phyloP scores from a whole-genome alignment of 2,797 vertebrate genomes.

The Myotis pilosus region DNA sequence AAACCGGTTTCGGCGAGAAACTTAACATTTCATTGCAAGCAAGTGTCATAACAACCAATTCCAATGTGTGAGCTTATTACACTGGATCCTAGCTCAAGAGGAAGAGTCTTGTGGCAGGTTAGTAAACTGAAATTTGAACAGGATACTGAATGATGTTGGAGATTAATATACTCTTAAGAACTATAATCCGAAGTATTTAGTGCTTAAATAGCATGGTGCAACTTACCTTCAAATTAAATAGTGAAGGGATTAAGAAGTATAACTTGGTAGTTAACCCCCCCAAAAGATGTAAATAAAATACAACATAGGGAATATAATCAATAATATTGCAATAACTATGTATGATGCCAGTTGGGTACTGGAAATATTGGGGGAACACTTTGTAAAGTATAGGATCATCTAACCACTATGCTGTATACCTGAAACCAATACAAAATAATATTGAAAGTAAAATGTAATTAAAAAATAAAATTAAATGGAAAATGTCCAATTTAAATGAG shows the following conservation, averaged over 20 bases:
- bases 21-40: neutral
- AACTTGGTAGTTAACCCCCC: neutral
- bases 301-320: neutral
- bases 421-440: neutral
- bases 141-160: neutral
- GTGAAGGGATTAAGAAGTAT: neutral
- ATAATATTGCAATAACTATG: neutral
- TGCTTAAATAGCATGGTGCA: neutral
- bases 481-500: neutral
- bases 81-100: neutral
- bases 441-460: neutral
- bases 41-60: neutral
- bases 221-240: neutral
- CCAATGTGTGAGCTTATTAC: neutral
- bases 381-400: neutral
- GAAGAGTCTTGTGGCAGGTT: neutral
- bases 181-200: conserved; percentile 9
- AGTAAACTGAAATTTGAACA: neutral
- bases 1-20: too few relatives aligned
- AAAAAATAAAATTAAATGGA: neutral
- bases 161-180: neutral
- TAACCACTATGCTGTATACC: neutral
- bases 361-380: neutral
- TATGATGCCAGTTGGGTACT: neutral
- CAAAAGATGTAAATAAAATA: neutral